Conservation (phyloP, 53 echinoderm and acorn worm genomes). For the Crossaster papposus region DNA sequence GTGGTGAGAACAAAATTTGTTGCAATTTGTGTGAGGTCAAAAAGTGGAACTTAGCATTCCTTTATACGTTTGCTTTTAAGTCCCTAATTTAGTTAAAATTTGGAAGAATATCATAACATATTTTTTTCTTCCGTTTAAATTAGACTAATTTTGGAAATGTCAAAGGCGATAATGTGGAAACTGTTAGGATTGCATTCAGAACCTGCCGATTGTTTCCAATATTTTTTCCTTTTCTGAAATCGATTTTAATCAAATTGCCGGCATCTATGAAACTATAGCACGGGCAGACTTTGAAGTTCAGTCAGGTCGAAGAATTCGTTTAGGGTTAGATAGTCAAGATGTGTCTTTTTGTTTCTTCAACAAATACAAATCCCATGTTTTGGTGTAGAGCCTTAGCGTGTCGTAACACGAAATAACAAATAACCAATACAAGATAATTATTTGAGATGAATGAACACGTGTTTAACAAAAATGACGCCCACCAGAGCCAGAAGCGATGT, state of each 20-base stretch:
- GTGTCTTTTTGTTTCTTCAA: background rate
- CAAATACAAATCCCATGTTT: background rate
- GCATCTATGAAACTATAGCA: background rate
- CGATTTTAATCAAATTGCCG: background rate
- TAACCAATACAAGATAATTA: background rate
- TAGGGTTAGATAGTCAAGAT: background rate
- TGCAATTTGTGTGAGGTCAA: too few relatives aligned
- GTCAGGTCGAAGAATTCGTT: background rate
- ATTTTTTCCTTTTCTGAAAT: background rate
- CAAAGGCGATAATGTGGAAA: background rate
- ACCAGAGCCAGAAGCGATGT: background rate
- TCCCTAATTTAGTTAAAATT: too few relatives aligned
- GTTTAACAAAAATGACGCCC: background rate
- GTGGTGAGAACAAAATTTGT: too few relatives aligned
- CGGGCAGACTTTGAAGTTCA: background rate
- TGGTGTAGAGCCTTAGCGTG: background rate
- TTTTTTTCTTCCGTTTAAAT: background rate
- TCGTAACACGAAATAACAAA: background rate
- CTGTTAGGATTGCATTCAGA: background rate
- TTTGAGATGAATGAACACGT: background rate
- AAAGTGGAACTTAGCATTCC: too few relatives aligned
- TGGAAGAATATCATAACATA: too few relatives aligned
- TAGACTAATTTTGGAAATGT: background rate
- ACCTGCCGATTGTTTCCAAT: background rate
- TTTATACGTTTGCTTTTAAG: too few relatives aligned